Base-by-base conservation (phyloP, 2,797 vertebrate genomes). In the Sebastes vulpes region DNA sequence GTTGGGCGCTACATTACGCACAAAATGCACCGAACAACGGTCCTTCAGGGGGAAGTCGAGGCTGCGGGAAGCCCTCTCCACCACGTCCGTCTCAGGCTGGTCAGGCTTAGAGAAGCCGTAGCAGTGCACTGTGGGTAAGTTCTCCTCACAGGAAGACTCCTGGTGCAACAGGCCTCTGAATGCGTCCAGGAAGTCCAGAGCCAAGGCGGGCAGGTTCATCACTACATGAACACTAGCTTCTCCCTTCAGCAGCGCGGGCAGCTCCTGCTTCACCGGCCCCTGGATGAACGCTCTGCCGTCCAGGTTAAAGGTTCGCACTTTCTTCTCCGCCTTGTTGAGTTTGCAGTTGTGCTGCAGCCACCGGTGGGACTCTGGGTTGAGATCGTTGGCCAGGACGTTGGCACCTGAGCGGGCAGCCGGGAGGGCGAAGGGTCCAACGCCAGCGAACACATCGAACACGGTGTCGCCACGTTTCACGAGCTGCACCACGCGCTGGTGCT, bases 171-270 rank as follows among this genome's bases (percentile, higher is more conserved):
- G 95, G 1, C 96, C 95, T 68, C 86, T 94, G 90, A 99, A 98
- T 12, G 94, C 96, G 81, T 97, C 94, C 25, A 99, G 93, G 81
- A 99, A 99, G 48, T 99, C 97, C 29, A 97, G 56, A 32, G 98
- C 98, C 89, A 97, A 88, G 0, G 97, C 98, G 0, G 99, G 99
- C 86, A 99, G 93, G 89, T 99, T 99, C 98, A 99, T 99, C 70
- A 99, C 96, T 2, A 99, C 83, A 14, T 99, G 98, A 72, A 97
- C 67, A 0, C 73, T 54, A 11, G 86, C 89, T 6, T 88, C 90
- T 6, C 81, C 95, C 54, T 81, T 91, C 9, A 98, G 90, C 84
- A 96, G 94, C 12, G 81, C 92, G 0, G 91, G 94, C 48, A 99
- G 94, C 65, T 97, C 96, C 88, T 97, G 95, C 87, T 92, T 96